Percentiles rank a stretch among this genome's conserved stretches.
phyloP scores from a whole-genome alignment of 2,113 vertebrate species.

The Platycercus adscitus region DNA sequence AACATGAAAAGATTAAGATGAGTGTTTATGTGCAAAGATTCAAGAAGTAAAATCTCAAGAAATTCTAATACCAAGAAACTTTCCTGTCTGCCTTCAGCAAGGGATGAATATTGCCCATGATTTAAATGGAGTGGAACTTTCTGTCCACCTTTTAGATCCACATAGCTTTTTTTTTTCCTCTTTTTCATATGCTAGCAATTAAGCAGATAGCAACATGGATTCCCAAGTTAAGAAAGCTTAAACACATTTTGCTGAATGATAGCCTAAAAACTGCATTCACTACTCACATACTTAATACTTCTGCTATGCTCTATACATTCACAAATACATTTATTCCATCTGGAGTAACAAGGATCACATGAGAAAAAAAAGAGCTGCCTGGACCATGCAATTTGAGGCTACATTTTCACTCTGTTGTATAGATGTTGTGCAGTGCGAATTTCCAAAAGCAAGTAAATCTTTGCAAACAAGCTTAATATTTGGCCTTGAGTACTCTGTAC shows the following conservation, averaged over 20 bases:
- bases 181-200: not conserved
- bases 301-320: not conserved
- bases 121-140: not conserved
- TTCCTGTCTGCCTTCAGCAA: not conserved
- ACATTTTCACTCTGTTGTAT: not conserved
- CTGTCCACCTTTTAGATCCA: not conserved
- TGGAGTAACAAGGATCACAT: not conserved
- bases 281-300: not conserved
- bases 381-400: not conserved
- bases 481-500: not conserved
- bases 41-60: not conserved
- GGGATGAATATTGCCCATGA: not conserved
- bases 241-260: not conserved
- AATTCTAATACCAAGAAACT: not conserved
- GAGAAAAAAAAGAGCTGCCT: not conserved
- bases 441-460: not conserved
- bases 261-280: not conserved
- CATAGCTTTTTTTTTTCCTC: not conserved
- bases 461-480: not conserved
- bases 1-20: not conserved
- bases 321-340: not conserved
- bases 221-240: not conserved
- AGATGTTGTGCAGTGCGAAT: not conserved
- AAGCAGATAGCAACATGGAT: not conserved
- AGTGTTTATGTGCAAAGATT: not conserved